Evolutionary conservation across 1,140 invertebrate genomes (phyloP), one percentile per base, ranked within the genome.

Genomic region (Cardiocondyla obscurior): DNA sequence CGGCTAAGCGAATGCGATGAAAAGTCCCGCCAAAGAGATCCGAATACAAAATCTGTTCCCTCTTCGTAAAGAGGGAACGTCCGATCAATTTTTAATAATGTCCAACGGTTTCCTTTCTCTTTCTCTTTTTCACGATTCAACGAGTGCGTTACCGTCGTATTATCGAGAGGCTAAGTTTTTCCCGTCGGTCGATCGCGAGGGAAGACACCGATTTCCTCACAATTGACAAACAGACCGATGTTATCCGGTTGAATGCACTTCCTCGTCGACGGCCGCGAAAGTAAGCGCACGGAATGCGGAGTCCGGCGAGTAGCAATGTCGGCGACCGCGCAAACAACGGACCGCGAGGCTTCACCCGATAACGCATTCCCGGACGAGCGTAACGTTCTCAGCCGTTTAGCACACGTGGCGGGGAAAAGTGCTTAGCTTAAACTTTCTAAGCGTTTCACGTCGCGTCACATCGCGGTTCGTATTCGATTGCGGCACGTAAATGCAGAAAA

Each of bases 381-480:
- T 42, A 19, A 65, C 60, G 81, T 64, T 84, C 70, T 64, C 76
- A 36, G 57, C 70, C 55, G 60, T 69, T 67, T 69, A 69, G 73
- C 62, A n/a, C 51, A 39, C 25, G 12, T 36, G 70, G 76, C 44
- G 86, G 90, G 90, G 87, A 92, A 92, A 92, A 92, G 91, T 90
- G 89, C 84, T 85, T 82, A 60, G 65, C 73, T 84, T 88, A 87
- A 92, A 92, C 91, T 92, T 92, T 92, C 91, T 92, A 92, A 90
- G 90, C 86, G 77, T 85, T 89, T 91, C 90, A 90, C 89, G 89
- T 88, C 87, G 81, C 76, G 82, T 85, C 85, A 85, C 88, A 84
- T 90, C 85, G 76, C 72, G 30, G 25, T 30, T 70, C 84, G 81
- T 81, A 82, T 69, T 84, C 83, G 79, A 58, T 19, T 39, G 58